A percentile compares a stretch with the other conserved stretches of the same genome.
Conservation (phyloP, 2,888 invertebrate genomes). For the Cosmopolites sordidus region DNA sequence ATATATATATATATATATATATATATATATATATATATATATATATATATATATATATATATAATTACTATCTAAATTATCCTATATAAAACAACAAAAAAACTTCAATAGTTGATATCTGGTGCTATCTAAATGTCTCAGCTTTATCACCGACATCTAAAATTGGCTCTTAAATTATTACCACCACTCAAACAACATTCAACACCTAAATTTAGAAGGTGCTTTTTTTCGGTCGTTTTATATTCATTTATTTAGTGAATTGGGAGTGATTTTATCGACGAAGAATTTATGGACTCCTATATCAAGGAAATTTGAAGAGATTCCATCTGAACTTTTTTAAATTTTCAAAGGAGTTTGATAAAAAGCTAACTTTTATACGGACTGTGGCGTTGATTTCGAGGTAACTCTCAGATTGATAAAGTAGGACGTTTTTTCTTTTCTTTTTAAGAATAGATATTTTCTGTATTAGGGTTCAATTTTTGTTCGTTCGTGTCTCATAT, state of each 20-base stretch:
- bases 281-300: constrained; percentile 18
- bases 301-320: constrained; percentile 14
- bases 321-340: constrained; percentile 3
- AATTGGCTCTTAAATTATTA: constrained; percentile 21
- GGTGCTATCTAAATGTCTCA: constrained; percentile 20
- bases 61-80: no score
- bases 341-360: background rate
- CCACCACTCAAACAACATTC: constrained; percentile 9
- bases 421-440: background rate
- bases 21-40: no score
- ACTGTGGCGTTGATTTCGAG: background rate
- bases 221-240: background rate
- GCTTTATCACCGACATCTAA: constrained; percentile 17
- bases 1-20: no score
- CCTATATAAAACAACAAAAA: no score
- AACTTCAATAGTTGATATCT: background rate
- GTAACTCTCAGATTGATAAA: no score
- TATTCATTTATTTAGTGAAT: constrained; percentile 21
- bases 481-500: no score
- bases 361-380: constrained; percentile 1
- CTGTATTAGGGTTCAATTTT: no score
- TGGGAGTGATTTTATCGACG: constrained; percentile 20
- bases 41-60: no score
- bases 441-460: no score
- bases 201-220: background rate